phyloP scores from a whole-genome alignment of 2,888 invertebrate species.

The Philopedon plagiatum region DNA sequence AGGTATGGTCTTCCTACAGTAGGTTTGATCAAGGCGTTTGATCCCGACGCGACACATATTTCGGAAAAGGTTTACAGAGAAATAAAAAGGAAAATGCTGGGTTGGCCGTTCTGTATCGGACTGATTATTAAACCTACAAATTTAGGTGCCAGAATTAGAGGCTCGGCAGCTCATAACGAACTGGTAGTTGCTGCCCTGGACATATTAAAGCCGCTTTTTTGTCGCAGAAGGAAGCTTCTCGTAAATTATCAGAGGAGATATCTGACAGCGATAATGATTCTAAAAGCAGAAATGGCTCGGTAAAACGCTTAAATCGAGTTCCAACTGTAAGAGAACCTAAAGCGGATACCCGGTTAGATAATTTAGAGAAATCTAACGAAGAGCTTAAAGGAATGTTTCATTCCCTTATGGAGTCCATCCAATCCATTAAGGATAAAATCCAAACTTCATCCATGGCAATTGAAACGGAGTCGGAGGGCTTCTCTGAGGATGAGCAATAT shows the following conservation, averaged over 20 bases:
- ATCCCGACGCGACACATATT: constrained; percentile 48
- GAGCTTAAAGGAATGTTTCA: constrained; percentile 31
- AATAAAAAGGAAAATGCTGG: constrained; percentile 53
- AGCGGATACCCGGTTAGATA: constrained; percentile 23
- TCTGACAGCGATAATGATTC: not conserved
- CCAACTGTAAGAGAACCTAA: not conserved
- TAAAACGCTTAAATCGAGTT: not conserved
- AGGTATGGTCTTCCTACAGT: constrained; percentile 54
- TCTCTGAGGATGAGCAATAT: not conserved
- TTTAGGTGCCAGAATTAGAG: constrained; percentile 51
- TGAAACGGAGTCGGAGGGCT: not conserved
- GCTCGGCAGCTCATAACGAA: constrained; percentile 50
- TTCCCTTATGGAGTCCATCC: constrained; percentile 15
- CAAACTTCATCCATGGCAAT: not conserved
- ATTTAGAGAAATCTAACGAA: constrained; percentile 28
- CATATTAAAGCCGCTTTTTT: constrained; percentile 48
- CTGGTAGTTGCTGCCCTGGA: constrained; percentile 46
- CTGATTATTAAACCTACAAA: constrained; percentile 51
- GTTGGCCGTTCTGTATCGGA: no score
- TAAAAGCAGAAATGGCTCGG: not conserved
- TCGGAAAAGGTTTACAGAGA: constrained; percentile 52
- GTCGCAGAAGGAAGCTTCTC: constrained; percentile 45
- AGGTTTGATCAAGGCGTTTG: constrained; percentile 51
- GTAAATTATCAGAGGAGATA: constrained; percentile 13
- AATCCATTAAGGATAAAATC: not conserved